phyloP scores from a whole-genome alignment of 2,113 vertebrate species.

The Sebastes fasciatus region DNA sequence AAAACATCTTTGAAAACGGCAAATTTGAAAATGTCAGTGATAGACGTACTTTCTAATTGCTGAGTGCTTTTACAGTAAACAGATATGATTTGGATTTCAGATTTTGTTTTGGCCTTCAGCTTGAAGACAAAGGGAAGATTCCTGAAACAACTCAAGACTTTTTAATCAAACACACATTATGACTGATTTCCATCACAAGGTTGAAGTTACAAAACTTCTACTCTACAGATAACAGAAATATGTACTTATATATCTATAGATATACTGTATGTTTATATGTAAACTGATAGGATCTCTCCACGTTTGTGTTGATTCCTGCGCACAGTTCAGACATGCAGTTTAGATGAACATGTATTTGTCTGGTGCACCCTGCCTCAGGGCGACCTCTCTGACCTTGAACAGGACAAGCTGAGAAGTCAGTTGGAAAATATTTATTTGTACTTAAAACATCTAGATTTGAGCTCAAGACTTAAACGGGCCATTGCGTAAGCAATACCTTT shows the following conservation, averaged over 20 bases:
- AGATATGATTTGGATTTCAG: neutral
- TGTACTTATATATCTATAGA: neutral
- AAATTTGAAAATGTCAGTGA: neutral
- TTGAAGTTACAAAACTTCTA: neutral
- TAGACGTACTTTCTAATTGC: neutral
- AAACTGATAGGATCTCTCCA: neutral
- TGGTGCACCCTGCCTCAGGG: neutral
- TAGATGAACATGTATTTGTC: conserved; percentile 1
- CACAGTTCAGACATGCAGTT: conserved; percentile 2
- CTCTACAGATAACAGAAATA: conserved; percentile 1
- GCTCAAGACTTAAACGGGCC: neutral
- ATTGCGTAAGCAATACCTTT: conserved; percentile 1
- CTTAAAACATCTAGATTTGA: neutral
- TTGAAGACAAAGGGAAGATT: conserved; percentile 1
- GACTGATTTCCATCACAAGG: neutral
- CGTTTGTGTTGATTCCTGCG: conserved; percentile 2
- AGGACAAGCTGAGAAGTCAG: neutral
- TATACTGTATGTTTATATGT: neutral
- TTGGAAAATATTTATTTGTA: neutral
- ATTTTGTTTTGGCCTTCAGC: neutral
- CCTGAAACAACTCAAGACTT: neutral
- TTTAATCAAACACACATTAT: neutral
- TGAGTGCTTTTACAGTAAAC: neutral
- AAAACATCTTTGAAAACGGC: neutral
- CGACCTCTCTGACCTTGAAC: neutral